A percentile compares a stretch with the other conserved stretches of the same genome.
Conservation (phyloP, 2,113 vertebrate species). For the Phyllostomus discolor region DNA sequence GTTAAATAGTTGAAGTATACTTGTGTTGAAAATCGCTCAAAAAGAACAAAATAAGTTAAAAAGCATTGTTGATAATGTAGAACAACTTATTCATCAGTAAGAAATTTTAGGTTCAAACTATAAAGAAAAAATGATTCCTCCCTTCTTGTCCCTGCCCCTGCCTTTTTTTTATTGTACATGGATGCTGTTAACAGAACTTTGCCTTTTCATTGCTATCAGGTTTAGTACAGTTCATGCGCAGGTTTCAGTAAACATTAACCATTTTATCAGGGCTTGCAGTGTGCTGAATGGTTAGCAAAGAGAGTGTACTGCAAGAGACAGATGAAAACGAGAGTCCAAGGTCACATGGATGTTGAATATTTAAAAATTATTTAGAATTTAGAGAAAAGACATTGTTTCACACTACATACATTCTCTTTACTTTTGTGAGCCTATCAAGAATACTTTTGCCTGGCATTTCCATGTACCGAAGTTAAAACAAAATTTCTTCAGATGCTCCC, state of each 20-base stretch:
- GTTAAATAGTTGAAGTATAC: not conserved
- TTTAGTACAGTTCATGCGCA: conserved; percentile 85
- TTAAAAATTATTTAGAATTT: conserved; percentile 11
- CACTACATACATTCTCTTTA: not conserved
- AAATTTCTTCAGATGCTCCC: not conserved
- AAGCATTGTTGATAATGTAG: not conserved
- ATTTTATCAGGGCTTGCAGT: conserved; percentile 86
- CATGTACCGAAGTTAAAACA: not conserved
- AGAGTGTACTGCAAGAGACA: conserved; percentile 79
- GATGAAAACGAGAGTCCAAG: conserved; percentile 86
- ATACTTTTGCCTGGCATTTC: not conserved
- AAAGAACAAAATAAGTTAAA: conserved; percentile 1
- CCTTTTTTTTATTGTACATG: conserved; percentile 52
- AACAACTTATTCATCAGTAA: conserved; percentile 10
- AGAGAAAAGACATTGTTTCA: conserved; percentile 11
- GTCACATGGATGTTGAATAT: conserved; percentile 81
- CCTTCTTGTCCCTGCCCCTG: not conserved
- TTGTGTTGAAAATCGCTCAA: not conserved
- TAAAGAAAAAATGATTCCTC: not conserved
- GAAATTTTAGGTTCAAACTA: conserved; percentile 24
- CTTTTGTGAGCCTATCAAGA: not conserved
- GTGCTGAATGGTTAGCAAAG: conserved; percentile 83
- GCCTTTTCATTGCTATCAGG: conserved; percentile 79
- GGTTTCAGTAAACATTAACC: conserved; percentile 92
- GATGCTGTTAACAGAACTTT: conserved; percentile 84